These are phyloP conservation scores for Mormyrops attenuatus DNA, from an alignment of 2,797 vertebrate species.

Conservation along the genomic window DNA sequence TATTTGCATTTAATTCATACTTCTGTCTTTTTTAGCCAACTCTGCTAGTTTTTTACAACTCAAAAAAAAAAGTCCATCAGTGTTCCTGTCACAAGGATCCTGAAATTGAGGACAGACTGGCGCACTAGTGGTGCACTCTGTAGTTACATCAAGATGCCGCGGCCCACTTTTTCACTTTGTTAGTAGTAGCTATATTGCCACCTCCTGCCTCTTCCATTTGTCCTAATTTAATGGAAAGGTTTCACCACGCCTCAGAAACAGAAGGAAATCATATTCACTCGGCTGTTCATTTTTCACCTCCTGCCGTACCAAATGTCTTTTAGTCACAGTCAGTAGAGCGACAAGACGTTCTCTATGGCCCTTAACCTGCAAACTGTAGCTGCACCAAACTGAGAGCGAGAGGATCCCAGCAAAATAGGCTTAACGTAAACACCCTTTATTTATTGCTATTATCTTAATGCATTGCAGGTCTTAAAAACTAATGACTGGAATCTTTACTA, in stretches of 20 bases:
- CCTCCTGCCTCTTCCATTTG: background rate
- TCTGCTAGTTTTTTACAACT: background rate
- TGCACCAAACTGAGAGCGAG: background rate
- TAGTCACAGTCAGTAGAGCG: slow-evolving; percentile 24
- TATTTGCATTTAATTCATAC: slow-evolving; percentile 1
- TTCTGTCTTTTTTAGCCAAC: background rate
- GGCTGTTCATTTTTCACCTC: background rate
- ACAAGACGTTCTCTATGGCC: background rate
- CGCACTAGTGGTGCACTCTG: background rate
- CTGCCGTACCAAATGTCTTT: slow-evolving; percentile 10
- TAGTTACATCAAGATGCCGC: background rate
- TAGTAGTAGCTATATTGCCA: background rate
- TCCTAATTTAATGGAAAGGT: background rate
- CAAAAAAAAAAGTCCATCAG: background rate
- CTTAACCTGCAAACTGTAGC: background rate
- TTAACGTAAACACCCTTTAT: background rate
- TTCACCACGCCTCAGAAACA: background rate
- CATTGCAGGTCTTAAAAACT: background rate
- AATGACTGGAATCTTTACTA: background rate
- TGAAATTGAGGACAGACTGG: background rate
- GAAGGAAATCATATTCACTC: background rate
- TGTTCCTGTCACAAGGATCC: background rate
- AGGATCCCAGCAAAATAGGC: background rate
- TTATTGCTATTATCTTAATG: background rate
- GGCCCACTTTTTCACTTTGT: background rate